Percentiles rank a stretch among this genome's conserved stretches.
These are phyloP conservation scores for Ptiloglossa arizonensis DNA, from an alignment of 1,140 invertebrate species.

Conservation along the genomic window DNA sequence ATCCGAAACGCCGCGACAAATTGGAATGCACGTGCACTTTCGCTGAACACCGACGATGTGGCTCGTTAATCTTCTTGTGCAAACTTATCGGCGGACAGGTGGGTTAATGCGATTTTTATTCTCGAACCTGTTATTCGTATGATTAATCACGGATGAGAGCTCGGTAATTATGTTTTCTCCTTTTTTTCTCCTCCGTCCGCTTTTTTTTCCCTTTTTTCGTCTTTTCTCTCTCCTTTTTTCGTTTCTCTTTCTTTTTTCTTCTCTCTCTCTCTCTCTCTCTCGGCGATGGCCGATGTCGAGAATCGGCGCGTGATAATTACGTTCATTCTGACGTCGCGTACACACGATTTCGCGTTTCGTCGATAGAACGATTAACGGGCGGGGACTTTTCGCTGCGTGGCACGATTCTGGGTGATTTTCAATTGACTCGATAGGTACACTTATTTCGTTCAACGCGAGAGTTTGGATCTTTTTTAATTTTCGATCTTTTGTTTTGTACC, in stretches of 20 bases:
- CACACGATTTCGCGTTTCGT: too few relatives aligned
- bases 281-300: too few relatives aligned
- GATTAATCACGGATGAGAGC: slow-evolving; percentile 40
- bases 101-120: slow-evolving; percentile 53
- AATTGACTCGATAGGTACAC: too few relatives aligned
- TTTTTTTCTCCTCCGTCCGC: neutral
- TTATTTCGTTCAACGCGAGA: too few relatives aligned
- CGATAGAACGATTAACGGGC: too few relatives aligned
- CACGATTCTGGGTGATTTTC: too few relatives aligned
- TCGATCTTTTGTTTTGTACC: too few relatives aligned
- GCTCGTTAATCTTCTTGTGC: slow-evolving; percentile 48
- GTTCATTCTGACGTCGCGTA: neutral
- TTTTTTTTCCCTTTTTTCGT: neutral
- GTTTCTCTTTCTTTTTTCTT: neutral
- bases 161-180: slow-evolving; percentile 41
- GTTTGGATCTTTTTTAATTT: too few relatives aligned
- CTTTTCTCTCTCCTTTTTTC: neutral
- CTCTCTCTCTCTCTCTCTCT: neutral
- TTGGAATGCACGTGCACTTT: slow-evolving; percentile 41
- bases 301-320: slow-evolving; percentile 24
- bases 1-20: slow-evolving; percentile 35
- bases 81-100: slow-evolving; percentile 45
- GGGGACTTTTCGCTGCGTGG: too few relatives aligned
- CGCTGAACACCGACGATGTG: slow-evolving; percentile 22
- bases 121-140: slow-evolving; percentile 45